A percentile compares a stretch with the other conserved stretches of the same genome.
These are phyloP conservation scores for Caenorhabditis parvicauda DNA, from an alignment of 2,888 invertebrate species.

Conservation along the genomic window DNA sequence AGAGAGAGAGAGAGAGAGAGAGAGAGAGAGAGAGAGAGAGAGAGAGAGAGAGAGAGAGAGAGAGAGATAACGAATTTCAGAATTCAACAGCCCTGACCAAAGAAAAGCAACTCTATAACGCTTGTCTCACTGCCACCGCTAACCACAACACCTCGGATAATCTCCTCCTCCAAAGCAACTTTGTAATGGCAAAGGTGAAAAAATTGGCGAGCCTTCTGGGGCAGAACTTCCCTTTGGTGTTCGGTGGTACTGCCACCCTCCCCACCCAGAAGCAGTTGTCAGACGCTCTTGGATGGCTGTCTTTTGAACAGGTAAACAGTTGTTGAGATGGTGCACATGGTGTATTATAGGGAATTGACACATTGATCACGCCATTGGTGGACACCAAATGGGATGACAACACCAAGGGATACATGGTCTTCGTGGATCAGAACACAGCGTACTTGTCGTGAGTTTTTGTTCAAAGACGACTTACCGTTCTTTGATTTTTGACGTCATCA, in stretches of 20 bases:
- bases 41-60: too few species aligned
- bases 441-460: slow-evolving; percentile 14
- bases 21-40: too few species aligned
- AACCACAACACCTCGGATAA: slow-evolving; percentile 11
- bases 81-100: slow-evolving; percentile 25
- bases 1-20: too few species aligned
- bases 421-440: slow-evolving; percentile 37
- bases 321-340: neutral
- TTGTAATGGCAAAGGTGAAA: slow-evolving; percentile 19
- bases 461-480: too few species aligned
- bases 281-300: slow-evolving; percentile 30
- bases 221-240: slow-evolving; percentile 15
- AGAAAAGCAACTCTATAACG: slow-evolving; percentile 30
- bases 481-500: neutral
- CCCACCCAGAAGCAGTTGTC: slow-evolving; percentile 27
- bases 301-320: slow-evolving; percentile 11
- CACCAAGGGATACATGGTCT: slow-evolving; percentile 31
- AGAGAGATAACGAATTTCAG: too few species aligned
- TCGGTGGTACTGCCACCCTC: slow-evolving; percentile 9
- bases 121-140: slow-evolving; percentile 15
- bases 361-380: slow-evolving; percentile 32
- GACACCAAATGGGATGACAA: slow-evolving; percentile 38
- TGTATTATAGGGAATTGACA: slow-evolving; percentile 26
- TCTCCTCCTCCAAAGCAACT: slow-evolving; percentile 21
- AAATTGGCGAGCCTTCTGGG: slow-evolving; percentile 11